A percentile compares a stretch with the other conserved stretches of the same genome.
These are phyloP conservation scores for Nannospalax galili DNA, from an alignment of 2,113 vertebrate species.

Conservation along the genomic window DNA sequence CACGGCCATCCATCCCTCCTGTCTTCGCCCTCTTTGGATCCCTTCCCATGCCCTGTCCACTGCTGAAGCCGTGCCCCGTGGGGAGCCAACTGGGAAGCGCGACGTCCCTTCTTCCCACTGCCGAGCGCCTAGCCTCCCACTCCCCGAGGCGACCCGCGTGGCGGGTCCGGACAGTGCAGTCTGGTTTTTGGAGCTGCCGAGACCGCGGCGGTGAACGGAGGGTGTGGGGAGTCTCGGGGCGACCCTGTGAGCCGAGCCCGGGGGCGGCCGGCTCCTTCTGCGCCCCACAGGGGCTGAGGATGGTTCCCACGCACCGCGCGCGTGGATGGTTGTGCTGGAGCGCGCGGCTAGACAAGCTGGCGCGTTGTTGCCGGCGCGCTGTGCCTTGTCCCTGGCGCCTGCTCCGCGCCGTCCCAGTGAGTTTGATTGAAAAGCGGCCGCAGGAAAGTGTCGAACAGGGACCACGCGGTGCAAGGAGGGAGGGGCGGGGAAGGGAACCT, in stretches of 20 bases:
- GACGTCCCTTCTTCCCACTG: neutral
- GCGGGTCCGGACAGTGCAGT: rapidly evolving
- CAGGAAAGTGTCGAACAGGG: neutral
- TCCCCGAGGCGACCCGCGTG: neutral
- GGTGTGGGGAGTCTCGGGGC: neutral
- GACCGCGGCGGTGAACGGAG: neutral
- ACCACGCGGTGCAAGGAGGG: neutral
- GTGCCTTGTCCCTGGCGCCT: constrained; percentile 3
- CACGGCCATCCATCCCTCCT: rapidly evolving
- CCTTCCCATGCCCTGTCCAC: too few relatives aligned
- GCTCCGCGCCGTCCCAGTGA: constrained; percentile 48
- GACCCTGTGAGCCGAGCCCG: neutral
- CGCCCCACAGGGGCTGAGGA: too few relatives aligned
- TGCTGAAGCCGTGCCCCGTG: rapidly evolving
- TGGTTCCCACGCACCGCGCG: neutral
- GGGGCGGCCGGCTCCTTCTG: neutral
- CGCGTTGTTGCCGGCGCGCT: neutral
- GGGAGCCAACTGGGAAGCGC: neutral
- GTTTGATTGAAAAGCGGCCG: constrained; percentile 41
- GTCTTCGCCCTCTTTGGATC: too few relatives aligned
- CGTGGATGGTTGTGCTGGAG: neutral
- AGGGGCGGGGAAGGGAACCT: neutral
- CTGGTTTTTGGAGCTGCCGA: neutral
- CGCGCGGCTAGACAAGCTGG: constrained; percentile 30
- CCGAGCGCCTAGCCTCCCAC: neutral